A percentile compares a stretch with the other conserved stretches of the same genome.
Evolutionary conservation across 2,797 vertebrate genomes (phyloP).

Genomic region (Crypturellus tataupa): DNA sequence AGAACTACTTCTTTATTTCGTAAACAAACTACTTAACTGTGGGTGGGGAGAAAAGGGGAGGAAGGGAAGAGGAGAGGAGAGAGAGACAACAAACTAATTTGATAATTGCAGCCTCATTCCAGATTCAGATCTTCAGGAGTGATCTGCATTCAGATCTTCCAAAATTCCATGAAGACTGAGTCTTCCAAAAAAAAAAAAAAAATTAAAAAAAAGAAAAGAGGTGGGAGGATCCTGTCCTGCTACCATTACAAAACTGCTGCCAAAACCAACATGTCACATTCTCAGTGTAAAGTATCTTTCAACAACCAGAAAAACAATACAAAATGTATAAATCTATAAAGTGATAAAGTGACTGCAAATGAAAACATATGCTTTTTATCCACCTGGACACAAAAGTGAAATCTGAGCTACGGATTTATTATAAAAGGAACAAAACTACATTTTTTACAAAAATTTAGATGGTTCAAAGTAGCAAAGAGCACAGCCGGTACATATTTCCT

Average conservation of each 20-base stretch:
- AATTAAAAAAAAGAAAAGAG: too few species aligned
- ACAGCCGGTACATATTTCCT: accelerated
- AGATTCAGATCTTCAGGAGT: background rate
- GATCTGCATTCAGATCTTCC: background rate
- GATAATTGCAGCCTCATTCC: background rate
- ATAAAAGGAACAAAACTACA: background rate
- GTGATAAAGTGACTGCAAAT: background rate
- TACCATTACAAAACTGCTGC: background rate
- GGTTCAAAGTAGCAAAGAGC: background rate
- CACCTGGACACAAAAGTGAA: background rate
- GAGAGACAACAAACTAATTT: background rate
- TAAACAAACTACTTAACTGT: background rate
- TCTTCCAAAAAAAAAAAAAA: background rate
- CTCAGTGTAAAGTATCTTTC: background rate
- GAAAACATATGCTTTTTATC: background rate
- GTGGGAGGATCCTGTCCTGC: background rate
- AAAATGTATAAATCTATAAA: background rate
- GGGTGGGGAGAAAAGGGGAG: too few species aligned
- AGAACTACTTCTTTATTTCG: background rate
- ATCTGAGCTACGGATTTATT: background rate
- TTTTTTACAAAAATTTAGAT: background rate
- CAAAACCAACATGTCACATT: background rate
- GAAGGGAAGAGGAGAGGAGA: too few species aligned
- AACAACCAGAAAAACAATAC: background rate
- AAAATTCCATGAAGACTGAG: background rate